A percentile compares a stretch with the other conserved stretches of the same genome.
phyloP scores from a whole-genome alignment of 2,113 vertebrate genomes.

The Hepsetus odoe region DNA sequence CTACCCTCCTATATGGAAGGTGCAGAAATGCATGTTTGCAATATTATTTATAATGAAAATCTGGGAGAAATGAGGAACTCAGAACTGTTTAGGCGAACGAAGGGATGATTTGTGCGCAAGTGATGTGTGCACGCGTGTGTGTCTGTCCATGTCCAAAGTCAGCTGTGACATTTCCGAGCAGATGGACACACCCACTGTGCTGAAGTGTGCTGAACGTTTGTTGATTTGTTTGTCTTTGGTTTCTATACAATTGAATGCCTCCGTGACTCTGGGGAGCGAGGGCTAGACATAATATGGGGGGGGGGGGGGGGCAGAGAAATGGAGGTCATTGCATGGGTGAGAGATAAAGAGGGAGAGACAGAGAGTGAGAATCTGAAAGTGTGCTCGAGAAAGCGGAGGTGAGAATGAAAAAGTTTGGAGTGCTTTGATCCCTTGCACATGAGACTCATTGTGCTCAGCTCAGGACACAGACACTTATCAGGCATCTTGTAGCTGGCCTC shows the following conservation, averaged over 20 bases:
- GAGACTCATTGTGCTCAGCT: conserved; percentile 71
- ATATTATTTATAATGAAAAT: no score
- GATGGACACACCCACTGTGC: conserved; percentile 60
- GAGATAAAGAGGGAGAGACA: conserved; percentile 33
- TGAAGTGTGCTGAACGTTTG: conserved; percentile 65
- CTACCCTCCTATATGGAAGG: no score
- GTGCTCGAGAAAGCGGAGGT: neutral
- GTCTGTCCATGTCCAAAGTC: conserved; percentile 48
- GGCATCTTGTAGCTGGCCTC: conserved; percentile 77
- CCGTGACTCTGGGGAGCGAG: conserved; percentile 43
- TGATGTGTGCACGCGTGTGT: conserved; percentile 39
- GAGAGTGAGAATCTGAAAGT: conserved; percentile 18
- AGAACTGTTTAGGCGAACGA: neutral
- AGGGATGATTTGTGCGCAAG: neutral
- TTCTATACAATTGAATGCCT: conserved; percentile 66
- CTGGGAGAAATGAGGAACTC: no score
- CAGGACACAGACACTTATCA: conserved; percentile 77
- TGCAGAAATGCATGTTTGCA: no score
- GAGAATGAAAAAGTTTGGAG: neutral
- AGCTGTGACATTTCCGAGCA: conserved; percentile 64
- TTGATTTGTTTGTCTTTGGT: conserved; percentile 74
- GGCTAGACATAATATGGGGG: conserved; percentile 77
- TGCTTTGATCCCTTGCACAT: conserved; percentile 32
- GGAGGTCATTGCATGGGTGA: conserved; percentile 33
- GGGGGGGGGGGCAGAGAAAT: no score